Evolutionary conservation across 2,888 invertebrate genomes (phyloP).

Genomic region (Tetragnatha montana): DNA sequence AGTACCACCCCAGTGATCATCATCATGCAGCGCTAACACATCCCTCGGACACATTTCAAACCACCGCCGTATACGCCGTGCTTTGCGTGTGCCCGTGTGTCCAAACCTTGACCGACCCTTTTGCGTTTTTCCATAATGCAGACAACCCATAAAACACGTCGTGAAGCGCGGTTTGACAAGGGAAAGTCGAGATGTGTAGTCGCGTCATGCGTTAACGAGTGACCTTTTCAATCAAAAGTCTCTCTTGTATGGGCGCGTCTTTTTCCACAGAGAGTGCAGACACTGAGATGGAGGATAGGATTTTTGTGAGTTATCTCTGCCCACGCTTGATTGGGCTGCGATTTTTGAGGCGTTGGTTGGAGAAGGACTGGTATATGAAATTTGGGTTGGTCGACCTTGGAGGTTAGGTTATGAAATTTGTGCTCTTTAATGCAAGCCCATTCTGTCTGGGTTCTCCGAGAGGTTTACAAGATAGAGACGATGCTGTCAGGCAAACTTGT

Average conservation of each 20-base stretch:
- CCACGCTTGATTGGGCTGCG: too few relatives aligned
- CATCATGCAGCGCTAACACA: constrained; percentile 20
- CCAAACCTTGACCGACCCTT: constrained; percentile 62
- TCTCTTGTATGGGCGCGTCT: constrained; percentile 19
- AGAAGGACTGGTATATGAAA: too few relatives aligned
- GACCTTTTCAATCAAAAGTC: constrained; percentile 63
- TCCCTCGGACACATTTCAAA: constrained; percentile 17
- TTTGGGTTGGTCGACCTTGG: too few relatives aligned
- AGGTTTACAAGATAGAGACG: too few relatives aligned
- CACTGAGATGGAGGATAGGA: too few relatives aligned
- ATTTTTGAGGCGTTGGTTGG: too few relatives aligned
- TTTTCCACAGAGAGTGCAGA: not conserved
- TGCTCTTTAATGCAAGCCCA: too few relatives aligned
- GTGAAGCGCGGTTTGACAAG: constrained; percentile 60
- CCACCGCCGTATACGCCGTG: constrained; percentile 23
- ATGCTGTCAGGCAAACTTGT: too few relatives aligned
- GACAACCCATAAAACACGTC: constrained; percentile 57
- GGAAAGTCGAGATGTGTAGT: constrained; percentile 30
- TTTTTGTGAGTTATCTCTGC: too few relatives aligned
- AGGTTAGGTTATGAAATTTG: too few relatives aligned
- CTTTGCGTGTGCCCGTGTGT: not conserved
- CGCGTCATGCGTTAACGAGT: constrained; percentile 49
- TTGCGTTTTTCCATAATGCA: constrained; percentile 15
- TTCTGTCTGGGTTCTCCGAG: too few relatives aligned
- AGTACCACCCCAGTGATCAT: not conserved